phyloP scores from a whole-genome alignment of 2,113 vertebrate species.

The Ophthalmolycus amberensis region DNA sequence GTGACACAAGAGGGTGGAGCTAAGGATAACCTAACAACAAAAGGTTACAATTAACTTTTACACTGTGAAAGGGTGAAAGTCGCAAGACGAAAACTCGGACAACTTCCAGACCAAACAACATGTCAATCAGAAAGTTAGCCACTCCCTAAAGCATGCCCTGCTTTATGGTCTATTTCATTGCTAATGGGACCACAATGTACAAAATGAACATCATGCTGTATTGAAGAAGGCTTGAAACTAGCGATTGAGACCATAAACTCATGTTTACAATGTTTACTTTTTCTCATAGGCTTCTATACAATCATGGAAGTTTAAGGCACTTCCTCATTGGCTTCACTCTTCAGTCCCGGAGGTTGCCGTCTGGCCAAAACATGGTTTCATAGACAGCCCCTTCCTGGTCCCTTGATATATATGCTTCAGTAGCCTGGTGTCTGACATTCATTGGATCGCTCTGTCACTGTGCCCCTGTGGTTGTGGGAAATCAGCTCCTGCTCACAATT shows the following conservation, averaged over 20 bases:
- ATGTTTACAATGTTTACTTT: not conserved
- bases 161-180: not conserved
- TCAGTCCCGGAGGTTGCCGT: not conserved
- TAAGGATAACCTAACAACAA: not conserved
- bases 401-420: conserved; percentile 48
- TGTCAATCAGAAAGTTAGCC: not conserved
- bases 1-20: not conserved
- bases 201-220: not conserved
- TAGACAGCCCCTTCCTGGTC: conserved; percentile 30
- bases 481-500: conserved; percentile 56
- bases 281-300: not conserved
- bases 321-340: not conserved
- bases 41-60: not conserved
- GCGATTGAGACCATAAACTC: not conserved
- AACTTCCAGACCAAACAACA: no score
- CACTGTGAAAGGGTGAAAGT: not conserved
- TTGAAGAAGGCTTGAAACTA: not conserved
- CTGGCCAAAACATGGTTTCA: conserved; percentile 22
- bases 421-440: conserved; percentile 62
- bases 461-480: conserved; percentile 60
- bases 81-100: not conserved
- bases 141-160: not conserved
- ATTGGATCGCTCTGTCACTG: conserved; percentile 53
- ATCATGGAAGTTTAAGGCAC: not conserved
- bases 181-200: not conserved